Conservation (phyloP, 2,113 vertebrate species). For the Calypte anna region DNA sequence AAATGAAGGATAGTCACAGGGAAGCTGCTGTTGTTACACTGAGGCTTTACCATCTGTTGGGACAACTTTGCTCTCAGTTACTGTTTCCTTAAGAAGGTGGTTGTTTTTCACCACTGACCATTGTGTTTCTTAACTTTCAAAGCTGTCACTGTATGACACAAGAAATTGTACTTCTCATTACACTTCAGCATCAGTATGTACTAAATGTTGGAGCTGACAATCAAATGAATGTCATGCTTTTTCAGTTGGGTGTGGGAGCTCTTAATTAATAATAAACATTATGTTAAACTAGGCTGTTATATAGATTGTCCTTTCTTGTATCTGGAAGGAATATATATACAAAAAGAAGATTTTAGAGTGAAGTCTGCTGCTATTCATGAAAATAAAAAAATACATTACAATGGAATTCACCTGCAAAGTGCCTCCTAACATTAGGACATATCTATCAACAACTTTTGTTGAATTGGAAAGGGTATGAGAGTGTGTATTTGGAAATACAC, state of each 20-base stretch:
- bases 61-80: neutral
- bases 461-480: neutral
- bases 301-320: neutral
- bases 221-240: neutral
- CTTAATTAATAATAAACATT: neutral
- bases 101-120: neutral
- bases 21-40: neutral
- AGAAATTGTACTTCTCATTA: neutral
- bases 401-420: neutral
- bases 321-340: neutral
- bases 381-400: neutral
- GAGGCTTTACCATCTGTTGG: neutral
- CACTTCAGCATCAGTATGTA: neutral
- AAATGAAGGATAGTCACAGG: neutral
- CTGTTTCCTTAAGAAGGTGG: neutral
- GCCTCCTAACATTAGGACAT: neutral
- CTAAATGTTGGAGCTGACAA: neutral
- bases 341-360: neutral
- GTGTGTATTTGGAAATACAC: neutral
- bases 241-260: neutral
- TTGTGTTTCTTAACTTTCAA: neutral
- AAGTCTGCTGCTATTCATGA: neutral
- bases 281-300: neutral
- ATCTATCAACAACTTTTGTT: neutral
- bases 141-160: neutral